phyloP scores from a whole-genome alignment of 2,113 vertebrate genomes.

The Copsychus sechellarum region DNA sequence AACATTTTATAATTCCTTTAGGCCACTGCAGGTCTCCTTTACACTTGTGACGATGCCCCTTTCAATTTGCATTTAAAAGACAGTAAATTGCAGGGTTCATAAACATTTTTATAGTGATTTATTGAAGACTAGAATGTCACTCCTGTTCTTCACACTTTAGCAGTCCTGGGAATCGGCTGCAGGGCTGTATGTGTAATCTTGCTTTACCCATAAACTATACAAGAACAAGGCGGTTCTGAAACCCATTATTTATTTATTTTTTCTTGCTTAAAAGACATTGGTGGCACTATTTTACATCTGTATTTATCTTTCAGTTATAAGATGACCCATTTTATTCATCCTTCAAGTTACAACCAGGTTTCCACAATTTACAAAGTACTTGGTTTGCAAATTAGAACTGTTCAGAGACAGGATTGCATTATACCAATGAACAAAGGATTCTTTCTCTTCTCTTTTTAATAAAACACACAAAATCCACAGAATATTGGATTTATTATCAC shows the following conservation, averaged over 20 bases:
- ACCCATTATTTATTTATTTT: constrained; percentile 61
- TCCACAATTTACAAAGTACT: constrained; percentile 68
- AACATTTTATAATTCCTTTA: constrained; percentile 66
- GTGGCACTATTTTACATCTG: constrained; percentile 48
- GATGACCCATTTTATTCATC: constrained; percentile 70
- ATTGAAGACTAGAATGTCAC: constrained; percentile 77
- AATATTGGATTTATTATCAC: constrained; percentile 59
- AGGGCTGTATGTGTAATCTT: constrained; percentile 65
- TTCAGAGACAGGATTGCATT: constrained; percentile 54
- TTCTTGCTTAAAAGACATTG: constrained; percentile 35
- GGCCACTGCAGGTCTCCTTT: constrained; percentile 74
- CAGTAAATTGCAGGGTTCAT: constrained; percentile 83
- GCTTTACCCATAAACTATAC: constrained; percentile 67
- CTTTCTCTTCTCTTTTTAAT: constrained; percentile 44
- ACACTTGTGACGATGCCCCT: constrained; percentile 68
- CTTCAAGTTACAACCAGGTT: constrained; percentile 62
- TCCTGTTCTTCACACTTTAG: constrained; percentile 81
- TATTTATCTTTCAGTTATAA: constrained; percentile 65
- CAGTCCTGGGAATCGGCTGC: constrained; percentile 75
- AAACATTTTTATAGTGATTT: constrained; percentile 85
- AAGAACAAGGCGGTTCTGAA: constrained; percentile 54
- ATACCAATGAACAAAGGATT: constrained; percentile 52
- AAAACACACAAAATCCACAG: constrained; percentile 44
- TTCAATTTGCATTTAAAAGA: constrained; percentile 85
- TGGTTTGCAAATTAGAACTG: constrained; percentile 53